These are phyloP conservation scores for Cynocephalus volans DNA, from an alignment of 2,113 vertebrate genomes.

Conservation along the genomic window DNA sequence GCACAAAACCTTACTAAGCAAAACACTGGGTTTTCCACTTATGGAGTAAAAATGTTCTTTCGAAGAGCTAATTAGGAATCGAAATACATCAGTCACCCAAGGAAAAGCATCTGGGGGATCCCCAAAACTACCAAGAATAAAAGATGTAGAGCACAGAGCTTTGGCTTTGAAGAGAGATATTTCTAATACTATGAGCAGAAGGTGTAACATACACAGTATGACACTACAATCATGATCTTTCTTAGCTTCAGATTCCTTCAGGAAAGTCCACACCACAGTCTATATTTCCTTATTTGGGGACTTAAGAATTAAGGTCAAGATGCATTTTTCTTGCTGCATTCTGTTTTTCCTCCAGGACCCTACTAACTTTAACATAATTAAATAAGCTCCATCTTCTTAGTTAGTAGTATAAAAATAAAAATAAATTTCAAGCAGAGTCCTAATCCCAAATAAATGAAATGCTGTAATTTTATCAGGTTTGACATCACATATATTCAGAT, in stretches of 20 bases:
- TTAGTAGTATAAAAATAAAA: constrained; percentile 5
- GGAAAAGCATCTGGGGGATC: not conserved
- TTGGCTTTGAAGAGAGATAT: not conserved
- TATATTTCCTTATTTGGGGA: not conserved
- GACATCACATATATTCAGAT: not conserved
- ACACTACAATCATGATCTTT: not conserved
- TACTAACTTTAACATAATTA: not conserved
- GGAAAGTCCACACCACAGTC: not conserved
- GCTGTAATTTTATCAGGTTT: not conserved
- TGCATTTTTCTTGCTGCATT: not conserved
- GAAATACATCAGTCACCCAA: constrained; percentile 39
- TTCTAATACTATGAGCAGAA: constrained; percentile 15
- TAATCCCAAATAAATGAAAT: constrained; percentile 6
- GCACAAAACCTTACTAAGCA: constrained; percentile 18
- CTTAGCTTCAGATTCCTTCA: not conserved
- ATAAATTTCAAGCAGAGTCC: constrained; percentile 9
- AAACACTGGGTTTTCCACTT: not conserved
- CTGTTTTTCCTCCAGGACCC: not conserved
- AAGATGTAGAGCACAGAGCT: not conserved
- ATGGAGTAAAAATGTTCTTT: not conserved
- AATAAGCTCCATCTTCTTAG: not conserved
- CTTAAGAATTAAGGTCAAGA: not conserved
- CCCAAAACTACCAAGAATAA: constrained; percentile 44
- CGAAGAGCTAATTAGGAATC: not conserved
- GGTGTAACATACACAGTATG: not conserved